Base-by-base conservation (phyloP, 1,140 invertebrate species). In the Oncopeltus fasciatus region DNA sequence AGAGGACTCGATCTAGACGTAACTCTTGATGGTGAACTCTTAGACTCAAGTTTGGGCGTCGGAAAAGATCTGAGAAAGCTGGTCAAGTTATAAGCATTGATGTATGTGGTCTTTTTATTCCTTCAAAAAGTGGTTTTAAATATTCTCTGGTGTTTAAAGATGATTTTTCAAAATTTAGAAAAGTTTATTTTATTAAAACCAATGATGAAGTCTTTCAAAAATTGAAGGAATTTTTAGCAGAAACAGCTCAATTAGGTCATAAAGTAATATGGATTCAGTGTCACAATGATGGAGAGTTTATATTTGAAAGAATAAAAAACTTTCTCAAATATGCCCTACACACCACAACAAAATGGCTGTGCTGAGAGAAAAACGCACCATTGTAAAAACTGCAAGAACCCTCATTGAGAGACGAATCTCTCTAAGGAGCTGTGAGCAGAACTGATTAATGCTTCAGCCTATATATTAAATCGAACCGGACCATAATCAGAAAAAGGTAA, bases 121-220 rank as follows among this genome's bases (percentile, higher is more conserved):
- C 16, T 29, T 58, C 53, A 46, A 65, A 59, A 66, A 68, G 24
- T 69, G 68, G 31, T 68, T 69, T 51, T 69, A 70, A 60, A 27
- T 71, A 67, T 59, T 63, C 71, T 47, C 65, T 72, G 60, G 61
- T 71, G 18, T 68, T 71, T 44, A 71, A 70, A 57, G 69, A 72
- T 53, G 64, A 61, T 62, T 72, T 65, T n/a, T n/a, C n/a, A n/a
- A n/a, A n/a, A n/a, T n/a, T n/a, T n/a, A n/a, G n/a, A n/a, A n/a
- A n/a, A n/a, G 67, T 64, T 20, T 72, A 65, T 61, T 61, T 70
- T 57, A 60, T 68, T 57, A 66, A 62, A 61, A n/a, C 68, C 46
- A 70, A 73, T 59, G 69, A 69, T 44, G 68, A 71, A 14, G 69
- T 70, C 0, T 67, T 66, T 61, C 27, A 60, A 14, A 62, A 63